Base-by-base conservation (phyloP, 2,113 vertebrate genomes). In the Collichthys lucidus region DNA sequence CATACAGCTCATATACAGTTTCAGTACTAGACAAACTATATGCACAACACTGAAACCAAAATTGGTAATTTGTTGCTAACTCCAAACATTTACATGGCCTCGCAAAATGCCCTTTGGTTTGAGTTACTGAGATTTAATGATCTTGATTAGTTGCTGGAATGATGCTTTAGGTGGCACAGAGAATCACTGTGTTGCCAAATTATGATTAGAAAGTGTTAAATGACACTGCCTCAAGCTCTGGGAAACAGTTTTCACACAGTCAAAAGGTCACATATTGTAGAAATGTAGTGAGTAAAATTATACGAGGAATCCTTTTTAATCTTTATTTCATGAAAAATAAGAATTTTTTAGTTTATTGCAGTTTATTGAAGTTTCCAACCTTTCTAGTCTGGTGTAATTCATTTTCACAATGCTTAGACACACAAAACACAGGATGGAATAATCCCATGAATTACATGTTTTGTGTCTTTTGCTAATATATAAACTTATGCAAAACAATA, bases 201-300 rank as follows among this genome's bases (percentile, higher is more conserved):
- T 24, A 53, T 42, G 19, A 35, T 74, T 80, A 64, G 47, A 5
- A 79, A 72, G 73, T 52, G 17, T 31, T 59, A 44, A 78, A 56
- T 55, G 16, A 61, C 29, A 47, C 52, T 15, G 35, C 4, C 46
- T 60, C 52, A 75, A 76, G 29, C 22, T 73, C 55, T 1, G 24
- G 31, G 42, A 71, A 50, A 72, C 4, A 15, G 5, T 64, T 47
- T 75, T 60, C 22, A 10, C 42, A 53, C 6, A 68, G 0, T 4
- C 20, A 40, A 72, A 77, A 53, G 24, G 11, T 76, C 12, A 70
- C 49, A 31, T 42, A 47, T 42, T 56, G 24, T 53, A 2, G 12
- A 52, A 52, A 62, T 1, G 9, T 15, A 12, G 1, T 0, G 11
- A 14, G 3, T 62, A 42, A 65, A 15, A 6, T 79, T 22, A 57